phyloP scores from a whole-genome alignment of 2,797 vertebrate genomes.

The Eurystomus glaucurus region DNA sequence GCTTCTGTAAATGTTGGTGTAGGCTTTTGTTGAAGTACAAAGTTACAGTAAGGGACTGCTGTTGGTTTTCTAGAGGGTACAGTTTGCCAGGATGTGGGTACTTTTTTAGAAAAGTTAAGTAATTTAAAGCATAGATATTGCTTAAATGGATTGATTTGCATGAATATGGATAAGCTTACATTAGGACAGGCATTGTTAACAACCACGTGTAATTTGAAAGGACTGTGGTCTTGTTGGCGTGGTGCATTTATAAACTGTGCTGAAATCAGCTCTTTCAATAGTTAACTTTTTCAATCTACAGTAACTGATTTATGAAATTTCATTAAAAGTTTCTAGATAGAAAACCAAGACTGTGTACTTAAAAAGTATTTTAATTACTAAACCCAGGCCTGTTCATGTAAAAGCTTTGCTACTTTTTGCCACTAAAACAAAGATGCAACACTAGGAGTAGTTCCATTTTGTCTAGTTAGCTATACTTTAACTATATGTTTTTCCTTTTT shows the following conservation, averaged over 20 bases:
- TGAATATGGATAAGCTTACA: background rate
- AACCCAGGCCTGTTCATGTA: fast-evolving
- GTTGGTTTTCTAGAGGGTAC: background rate
- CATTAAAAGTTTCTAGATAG: background rate
- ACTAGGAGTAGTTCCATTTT: background rate
- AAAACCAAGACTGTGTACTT: background rate
- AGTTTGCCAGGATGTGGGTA: background rate
- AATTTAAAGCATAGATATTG: background rate
- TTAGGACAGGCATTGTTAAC: background rate
- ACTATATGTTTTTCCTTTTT: too few relatives aligned
- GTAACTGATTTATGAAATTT: background rate
- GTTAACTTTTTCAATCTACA: background rate
- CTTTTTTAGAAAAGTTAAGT: background rate
- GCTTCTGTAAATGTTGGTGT: background rate
- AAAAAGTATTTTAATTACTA: background rate
- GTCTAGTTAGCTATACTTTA: background rate
- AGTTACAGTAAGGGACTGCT: background rate
- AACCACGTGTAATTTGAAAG: background rate
- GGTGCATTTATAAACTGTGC: background rate
- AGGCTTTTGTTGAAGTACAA: background rate
- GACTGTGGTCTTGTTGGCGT: background rate
- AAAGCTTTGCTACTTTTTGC: background rate
- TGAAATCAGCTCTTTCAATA: background rate
- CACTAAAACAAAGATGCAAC: background rate
- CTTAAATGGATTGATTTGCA: background rate